These are phyloP conservation scores for Centropus unirufus DNA, from an alignment of 2,113 vertebrate genomes.

Conservation along the genomic window DNA sequence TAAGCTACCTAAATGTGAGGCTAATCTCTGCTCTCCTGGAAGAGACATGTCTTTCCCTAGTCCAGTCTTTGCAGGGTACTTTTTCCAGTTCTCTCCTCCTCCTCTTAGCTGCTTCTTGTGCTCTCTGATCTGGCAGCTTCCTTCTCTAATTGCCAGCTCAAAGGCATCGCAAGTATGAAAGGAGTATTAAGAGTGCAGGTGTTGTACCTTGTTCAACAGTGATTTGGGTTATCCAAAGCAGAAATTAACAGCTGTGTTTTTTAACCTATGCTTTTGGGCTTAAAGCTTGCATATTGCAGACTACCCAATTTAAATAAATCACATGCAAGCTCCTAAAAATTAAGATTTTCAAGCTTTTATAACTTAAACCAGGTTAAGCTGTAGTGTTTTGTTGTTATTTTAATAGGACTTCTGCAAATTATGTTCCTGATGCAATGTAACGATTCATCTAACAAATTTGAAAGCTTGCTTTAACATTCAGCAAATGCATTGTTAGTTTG, in stretches of 20 bases:
- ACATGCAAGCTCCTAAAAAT: not conserved
- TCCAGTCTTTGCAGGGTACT: not conserved
- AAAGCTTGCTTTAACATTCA: not conserved
- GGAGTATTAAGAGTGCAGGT: not conserved
- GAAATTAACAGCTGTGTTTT: not conserved
- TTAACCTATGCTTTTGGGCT: not conserved
- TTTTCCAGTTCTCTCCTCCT: not conserved
- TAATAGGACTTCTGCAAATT: not conserved
- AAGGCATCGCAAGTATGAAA: not conserved
- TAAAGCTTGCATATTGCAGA: not conserved
- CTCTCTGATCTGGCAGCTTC: not conserved
- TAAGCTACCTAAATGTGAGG: not conserved
- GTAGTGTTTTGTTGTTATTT: not conserved
- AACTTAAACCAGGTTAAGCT: not conserved
- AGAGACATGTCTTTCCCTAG: rapidly evolving
- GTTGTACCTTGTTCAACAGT: not conserved
- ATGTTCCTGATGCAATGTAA: not conserved
- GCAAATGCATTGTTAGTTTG: not conserved
- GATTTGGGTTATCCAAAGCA: not conserved
- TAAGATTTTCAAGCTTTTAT: not conserved
- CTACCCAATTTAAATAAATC: rapidly evolving
- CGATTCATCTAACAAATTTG: not conserved
- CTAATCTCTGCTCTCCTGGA: not conserved
- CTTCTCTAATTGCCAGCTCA: rapidly evolving
- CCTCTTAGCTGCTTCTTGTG: not conserved